Evolutionary conservation across 2,888 invertebrate species (phyloP), one percentile per base, ranked within the genome.

Genomic region (Sepioteuthis lessoniana): DNA sequence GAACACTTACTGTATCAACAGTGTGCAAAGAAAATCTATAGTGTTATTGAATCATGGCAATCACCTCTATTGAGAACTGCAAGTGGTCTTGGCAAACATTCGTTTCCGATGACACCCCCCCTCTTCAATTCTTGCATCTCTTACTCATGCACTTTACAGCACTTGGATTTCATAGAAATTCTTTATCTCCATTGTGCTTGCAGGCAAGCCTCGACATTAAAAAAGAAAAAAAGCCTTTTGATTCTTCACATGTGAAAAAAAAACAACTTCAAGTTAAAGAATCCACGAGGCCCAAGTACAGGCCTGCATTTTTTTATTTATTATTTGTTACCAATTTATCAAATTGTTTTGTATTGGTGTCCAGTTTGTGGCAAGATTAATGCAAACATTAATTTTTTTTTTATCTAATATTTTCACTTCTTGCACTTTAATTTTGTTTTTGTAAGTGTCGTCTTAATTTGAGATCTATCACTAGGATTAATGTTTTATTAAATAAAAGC

Each of bases 11-110:
- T 76, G n/a, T 76, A 76, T 76, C 76, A 76, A 76, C n/a, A 76
- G 76, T 16, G 76, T 76, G 76, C 76, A n/a, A 76, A n/a, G 76
- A 76, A 76, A 76, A 76, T 76, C 76, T 76, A 76, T 76, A 76
- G 76, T n/a, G 76, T 76, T 76, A 76, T 76, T 76, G 76, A 76
- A 76, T 76, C 76, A 76, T 76, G 76, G 76, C 76, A 76, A 76
- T 76, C 76, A 76, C 76, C 76, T 76, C 76, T 76, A 76, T 76
- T 76, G 76, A 76, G 76, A 76, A 76, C 76, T 76, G 76, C 76
- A 76, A 76, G 76, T n/a, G 76, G 76, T 76, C 76, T 76, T 76
- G 76, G 76, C 76, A 76, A 76, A 76, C 76, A 76, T 76, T 76
- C 16, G 19, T n/a, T 76, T 76, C n/a, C 76, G 76, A 76, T 76